Evolutionary conservation across 2,888 invertebrate genomes (phyloP), one percentile per base, ranked within the genome.

Genomic region (Cyaniris semiargus): DNA sequence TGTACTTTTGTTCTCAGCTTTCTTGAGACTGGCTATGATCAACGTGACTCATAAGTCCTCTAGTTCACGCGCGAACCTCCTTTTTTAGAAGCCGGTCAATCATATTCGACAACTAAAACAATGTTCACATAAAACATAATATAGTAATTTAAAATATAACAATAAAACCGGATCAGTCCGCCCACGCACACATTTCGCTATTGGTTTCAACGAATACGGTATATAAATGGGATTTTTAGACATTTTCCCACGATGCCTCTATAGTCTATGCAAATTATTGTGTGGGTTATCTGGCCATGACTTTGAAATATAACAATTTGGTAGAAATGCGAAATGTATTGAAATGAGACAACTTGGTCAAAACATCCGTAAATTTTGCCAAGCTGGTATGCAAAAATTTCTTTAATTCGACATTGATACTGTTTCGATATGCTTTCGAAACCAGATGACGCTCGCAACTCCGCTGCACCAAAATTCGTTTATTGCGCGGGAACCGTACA

Each of bases 301-400:
- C 60, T 23, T 60, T 60, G 60, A 60, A 60, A 3, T 60, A 60
- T 13, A 60, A 60, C 23, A 23, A 60, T 60, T 60, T 23, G 60
- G 15, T 53, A 53, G 60, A 60, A 60, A 60, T 60, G 60, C 60
- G 60, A 60, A 60, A 60, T 60, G n/a, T 21, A 58, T 58, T 21
- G 58, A 58, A 58, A 58, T n/a, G 21, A 58, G 58, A 8, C 8
- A 60, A 13, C 10, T 13, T 44, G 44, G 44, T 44, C 44, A 44
- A 44, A 44, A 44, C 13, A 44, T 44, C 10, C 3, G 44, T 44
- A n/a, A n/a, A n/a, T n/a, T n/a, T n/a, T 10, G 44, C 44, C 13
- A 44, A 13, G 44, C 44, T 44, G 44, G 8, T 44, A 10, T 44
- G 44, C 44, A 10, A 44, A 44, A 44, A 8, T 1, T 44, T 44